phyloP scores from a whole-genome alignment of 2,113 vertebrate species.

The Upupa epops region DNA sequence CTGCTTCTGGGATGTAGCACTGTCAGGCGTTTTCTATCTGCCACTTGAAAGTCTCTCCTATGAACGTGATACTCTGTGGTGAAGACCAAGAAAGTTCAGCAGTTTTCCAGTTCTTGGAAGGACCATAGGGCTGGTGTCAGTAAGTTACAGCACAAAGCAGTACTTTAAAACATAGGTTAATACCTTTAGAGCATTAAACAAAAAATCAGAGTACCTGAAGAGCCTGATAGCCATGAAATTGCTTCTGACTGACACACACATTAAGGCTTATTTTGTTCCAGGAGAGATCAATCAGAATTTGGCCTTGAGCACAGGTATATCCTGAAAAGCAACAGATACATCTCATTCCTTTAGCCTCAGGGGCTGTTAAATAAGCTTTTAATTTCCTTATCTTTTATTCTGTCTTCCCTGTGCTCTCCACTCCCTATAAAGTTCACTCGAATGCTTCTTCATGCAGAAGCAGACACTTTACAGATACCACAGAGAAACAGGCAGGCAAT shows the following conservation, averaged over 20 bases:
- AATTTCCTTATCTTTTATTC: background rate
- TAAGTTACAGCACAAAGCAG: background rate
- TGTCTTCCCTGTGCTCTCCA: background rate
- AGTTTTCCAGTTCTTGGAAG: background rate
- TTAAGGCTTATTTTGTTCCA: background rate
- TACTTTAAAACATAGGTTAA: background rate
- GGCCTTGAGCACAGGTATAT: background rate
- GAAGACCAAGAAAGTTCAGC: background rate
- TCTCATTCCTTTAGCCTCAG: background rate
- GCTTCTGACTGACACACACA: background rate
- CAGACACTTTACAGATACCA: background rate
- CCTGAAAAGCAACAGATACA: background rate
- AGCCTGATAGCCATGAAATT: background rate
- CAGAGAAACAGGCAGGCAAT: background rate
- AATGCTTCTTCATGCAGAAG: background rate
- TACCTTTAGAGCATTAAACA: background rate
- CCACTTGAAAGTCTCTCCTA: background rate
- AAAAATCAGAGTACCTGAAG: background rate
- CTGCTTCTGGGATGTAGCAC: background rate
- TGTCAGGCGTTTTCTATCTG: background rate
- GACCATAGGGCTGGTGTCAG: background rate
- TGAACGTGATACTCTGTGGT: background rate
- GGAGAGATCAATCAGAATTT: background rate
- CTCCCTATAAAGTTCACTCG: background rate
- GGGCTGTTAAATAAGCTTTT: background rate